Evolutionary conservation across 2,888 invertebrate genomes (phyloP).

Genomic region (Ischnura elegans): DNA sequence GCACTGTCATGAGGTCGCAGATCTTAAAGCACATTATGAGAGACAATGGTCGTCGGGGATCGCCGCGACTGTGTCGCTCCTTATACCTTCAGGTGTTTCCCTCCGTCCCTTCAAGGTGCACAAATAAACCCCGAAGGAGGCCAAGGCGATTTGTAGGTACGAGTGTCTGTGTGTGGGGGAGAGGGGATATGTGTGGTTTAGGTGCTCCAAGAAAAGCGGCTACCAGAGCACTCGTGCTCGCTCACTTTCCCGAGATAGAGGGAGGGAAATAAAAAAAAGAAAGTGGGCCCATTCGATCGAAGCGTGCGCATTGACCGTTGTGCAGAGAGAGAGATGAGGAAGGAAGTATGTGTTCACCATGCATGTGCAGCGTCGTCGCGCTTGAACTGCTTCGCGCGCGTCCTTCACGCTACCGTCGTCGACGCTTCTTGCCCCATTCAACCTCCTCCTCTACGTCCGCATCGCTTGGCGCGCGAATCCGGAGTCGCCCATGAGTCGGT

Average conservation of each 20-base stretch:
- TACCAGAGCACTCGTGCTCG: too few relatives aligned
- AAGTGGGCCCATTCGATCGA: not conserved
- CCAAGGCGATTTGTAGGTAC: not conserved
- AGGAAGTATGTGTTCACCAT: too few relatives aligned
- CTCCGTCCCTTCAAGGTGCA: not conserved
- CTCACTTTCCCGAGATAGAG: not conserved
- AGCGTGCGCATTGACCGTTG: not conserved
- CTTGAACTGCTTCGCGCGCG: not conserved
- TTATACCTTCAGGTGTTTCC: not conserved
- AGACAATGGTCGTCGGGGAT: not conserved
- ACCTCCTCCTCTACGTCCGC: not conserved
- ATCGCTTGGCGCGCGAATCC: conserved; percentile 6
- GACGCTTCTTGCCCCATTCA: not conserved
- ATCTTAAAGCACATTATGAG: not conserved
- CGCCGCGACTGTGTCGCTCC: not conserved
- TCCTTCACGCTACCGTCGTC: not conserved
- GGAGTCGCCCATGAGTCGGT: not conserved
- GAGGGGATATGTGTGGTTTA: not conserved
- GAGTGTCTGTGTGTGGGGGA: not conserved
- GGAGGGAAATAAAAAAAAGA: not conserved
- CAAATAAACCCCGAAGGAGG: not conserved
- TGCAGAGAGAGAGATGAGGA: not conserved
- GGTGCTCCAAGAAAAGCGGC: not conserved
- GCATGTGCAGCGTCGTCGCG: too few relatives aligned
- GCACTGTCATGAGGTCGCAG: not conserved